phyloP scores from a whole-genome alignment of 2,888 invertebrate species.

The Metallyticus violacea region DNA sequence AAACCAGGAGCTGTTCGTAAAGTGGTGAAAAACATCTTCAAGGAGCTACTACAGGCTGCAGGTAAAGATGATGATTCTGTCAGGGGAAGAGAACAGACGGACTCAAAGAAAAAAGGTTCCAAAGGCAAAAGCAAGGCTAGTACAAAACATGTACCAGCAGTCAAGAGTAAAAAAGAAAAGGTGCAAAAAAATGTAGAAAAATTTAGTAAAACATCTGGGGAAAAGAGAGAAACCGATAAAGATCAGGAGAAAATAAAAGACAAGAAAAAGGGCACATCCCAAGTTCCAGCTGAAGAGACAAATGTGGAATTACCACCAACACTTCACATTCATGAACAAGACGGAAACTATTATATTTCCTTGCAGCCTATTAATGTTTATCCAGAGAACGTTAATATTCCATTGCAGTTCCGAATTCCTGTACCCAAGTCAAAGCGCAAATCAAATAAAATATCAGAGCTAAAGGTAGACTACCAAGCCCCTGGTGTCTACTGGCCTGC shows the following conservation, averaged over 20 bases:
- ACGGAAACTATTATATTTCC: background rate
- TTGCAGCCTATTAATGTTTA: background rate
- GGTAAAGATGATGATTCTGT: too few species aligned
- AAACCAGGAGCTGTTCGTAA: background rate
- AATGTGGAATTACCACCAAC: background rate
- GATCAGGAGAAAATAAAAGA: background rate
- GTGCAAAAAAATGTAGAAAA: background rate
- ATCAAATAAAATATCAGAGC: background rate
- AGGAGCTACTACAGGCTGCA: background rate
- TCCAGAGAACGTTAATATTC: background rate
- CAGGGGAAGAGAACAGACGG: background rate
- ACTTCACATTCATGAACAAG: background rate
- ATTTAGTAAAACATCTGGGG: background rate
- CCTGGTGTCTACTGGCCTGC: background rate
- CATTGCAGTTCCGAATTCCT: background rate
- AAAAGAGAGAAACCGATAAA: too few species aligned
- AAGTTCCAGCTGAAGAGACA: background rate
- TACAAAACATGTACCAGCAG: too few species aligned
- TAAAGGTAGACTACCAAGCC: background rate
- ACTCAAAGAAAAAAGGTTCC: background rate
- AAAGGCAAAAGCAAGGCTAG: background rate
- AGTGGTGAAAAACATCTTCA: background rate
- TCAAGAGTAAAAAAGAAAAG: too few species aligned
- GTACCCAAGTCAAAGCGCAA: background rate
- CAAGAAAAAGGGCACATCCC: background rate